Base-by-base conservation (phyloP, 2,888 invertebrate genomes). In the Germaria angustata region DNA sequence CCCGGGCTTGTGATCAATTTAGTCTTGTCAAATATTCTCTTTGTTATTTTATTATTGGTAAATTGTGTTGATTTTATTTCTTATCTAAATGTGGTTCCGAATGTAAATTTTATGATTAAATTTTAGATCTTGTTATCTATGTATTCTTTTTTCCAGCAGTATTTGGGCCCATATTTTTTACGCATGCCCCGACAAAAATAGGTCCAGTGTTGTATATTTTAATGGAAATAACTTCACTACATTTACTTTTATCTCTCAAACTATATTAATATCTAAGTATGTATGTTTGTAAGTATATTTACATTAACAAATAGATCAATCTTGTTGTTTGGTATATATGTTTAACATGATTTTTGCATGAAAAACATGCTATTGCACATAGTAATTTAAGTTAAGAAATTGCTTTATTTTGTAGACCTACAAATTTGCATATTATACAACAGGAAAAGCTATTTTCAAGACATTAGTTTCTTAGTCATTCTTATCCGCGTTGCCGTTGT, bases 101-200 rank as follows among this genome's bases (percentile, higher is more conserved):
- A 39, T n/a, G n/a, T n/a, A n/a, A 39, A 4, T 51, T 17, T 34
- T 24, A 32, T 36, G 7, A 15, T 34, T 15, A 13, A 49, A 55
- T 17, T 55, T 72, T 59, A 15, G 2, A 8, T 59, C 13, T 53
- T 63, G 34, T 13, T 24, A 20, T 80, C 4, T 28, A 3, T 77
- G 66, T 81, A 66, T 61, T 76, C 49, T 8, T 59, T 63, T 63
- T 39, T 46, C 34, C 32, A 59, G 68, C 46, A 53, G 17, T 4
- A 11, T 24, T 46, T 65, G 20, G 24, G 41, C 9, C 36, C 5
- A 51, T 1, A 44, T 49, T 72, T 81, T 75, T 65, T 68, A 68
- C 81, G 81, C 81, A 72, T 77, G 81, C 68, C 61, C 73, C 49
- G 51, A 22, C 32, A 36, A 17, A 80, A 80, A 46, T 73, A 61